Percentiles rank a stretch among this genome's conserved stretches.
These are phyloP conservation scores for Simalia tracyae DNA, from an alignment of 2,797 vertebrate species.

Conservation along the genomic window DNA sequence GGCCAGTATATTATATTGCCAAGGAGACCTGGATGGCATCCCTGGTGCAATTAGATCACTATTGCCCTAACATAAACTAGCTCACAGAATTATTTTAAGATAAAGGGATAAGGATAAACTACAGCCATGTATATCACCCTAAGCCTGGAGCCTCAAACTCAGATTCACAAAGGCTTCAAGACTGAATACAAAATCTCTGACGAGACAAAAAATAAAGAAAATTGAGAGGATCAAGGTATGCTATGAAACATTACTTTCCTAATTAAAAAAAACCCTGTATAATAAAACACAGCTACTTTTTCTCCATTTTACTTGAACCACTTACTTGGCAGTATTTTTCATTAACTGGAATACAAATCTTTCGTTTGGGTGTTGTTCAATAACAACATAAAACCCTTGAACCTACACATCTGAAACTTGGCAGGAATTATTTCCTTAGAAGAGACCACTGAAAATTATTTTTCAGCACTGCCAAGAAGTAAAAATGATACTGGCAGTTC, in stretches of 20 bases:
- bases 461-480: not conserved
- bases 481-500: too few relatives aligned
- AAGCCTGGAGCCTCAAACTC: not conserved
- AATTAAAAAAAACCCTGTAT: not conserved
- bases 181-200: not conserved
- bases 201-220: not conserved
- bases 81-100: not conserved
- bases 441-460: not conserved
- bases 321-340: not conserved
- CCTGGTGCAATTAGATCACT: not conserved
- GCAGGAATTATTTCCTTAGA: not conserved
- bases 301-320: not conserved
- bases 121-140: not conserved
- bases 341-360: not conserved
- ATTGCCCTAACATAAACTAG: not conserved
- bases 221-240: not conserved
- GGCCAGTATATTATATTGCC: not conserved
- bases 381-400: not conserved
- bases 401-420: not conserved
- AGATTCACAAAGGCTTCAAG: not conserved
- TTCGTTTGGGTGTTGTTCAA: not conserved
- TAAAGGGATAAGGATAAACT: not conserved
- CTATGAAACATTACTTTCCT: not conserved
- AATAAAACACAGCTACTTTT: not conserved
- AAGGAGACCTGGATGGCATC: not conserved